Conservation (phyloP, 2,797 vertebrate species). For the Hipposideros larvatus region DNA sequence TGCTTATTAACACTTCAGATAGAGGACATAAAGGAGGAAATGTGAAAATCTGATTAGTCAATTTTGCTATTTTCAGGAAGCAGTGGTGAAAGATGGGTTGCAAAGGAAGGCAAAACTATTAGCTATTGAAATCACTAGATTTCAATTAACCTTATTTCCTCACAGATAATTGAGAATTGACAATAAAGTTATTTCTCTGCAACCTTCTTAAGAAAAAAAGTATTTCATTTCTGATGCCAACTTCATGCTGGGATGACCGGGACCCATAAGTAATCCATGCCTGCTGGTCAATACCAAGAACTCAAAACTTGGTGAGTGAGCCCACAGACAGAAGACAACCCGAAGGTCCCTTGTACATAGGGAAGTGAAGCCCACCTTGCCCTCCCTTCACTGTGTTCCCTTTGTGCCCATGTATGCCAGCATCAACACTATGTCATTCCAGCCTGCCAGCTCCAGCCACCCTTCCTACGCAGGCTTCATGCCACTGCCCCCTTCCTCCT, state of each 20-base stretch:
- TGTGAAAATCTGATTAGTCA: conserved; percentile 50
- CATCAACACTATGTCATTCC: not conserved
- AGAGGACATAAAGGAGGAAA: not conserved
- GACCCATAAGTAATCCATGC: not conserved
- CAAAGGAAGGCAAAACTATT: conserved; percentile 15
- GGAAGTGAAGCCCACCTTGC: not conserved
- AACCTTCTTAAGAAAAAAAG: not conserved
- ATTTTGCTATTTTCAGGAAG: conserved; percentile 60
- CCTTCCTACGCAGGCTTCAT: not conserved
- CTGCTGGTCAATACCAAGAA: not conserved
- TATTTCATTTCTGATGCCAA: conserved; percentile 23
- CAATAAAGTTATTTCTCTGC: conserved; percentile 46
- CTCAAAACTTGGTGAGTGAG: not conserved
- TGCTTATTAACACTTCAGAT: conserved; percentile 36
- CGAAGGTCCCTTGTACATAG: accelerated
- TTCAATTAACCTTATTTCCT: conserved; percentile 66
- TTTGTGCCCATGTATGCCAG: not conserved
- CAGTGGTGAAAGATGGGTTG: conserved; percentile 7
- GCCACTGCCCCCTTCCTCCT: no score
- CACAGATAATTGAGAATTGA: conserved; percentile 62
- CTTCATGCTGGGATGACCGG: not conserved
- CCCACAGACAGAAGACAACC: not conserved
- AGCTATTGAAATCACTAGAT: conserved; percentile 60
- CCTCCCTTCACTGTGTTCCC: not conserved
- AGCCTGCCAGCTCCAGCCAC: not conserved